Conservation (phyloP, 1,140 invertebrate species). For the Saxidomus purpurata region DNA sequence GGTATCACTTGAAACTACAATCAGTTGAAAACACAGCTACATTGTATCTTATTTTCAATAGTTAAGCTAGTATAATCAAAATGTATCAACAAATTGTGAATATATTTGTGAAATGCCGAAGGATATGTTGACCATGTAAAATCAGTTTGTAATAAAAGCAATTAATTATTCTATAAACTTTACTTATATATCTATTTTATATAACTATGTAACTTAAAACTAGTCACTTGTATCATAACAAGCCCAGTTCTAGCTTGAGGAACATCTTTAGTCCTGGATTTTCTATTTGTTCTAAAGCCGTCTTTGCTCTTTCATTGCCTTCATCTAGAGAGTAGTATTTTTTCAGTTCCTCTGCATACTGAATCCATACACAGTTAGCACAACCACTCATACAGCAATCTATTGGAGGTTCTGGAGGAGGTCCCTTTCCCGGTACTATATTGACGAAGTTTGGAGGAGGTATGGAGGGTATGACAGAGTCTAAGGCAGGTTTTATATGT, state of each 20-base stretch:
- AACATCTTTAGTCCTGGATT: slow-evolving; percentile 86
- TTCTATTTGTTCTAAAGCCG: slow-evolving; percentile 90
- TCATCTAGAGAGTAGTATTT: slow-evolving; percentile 89
- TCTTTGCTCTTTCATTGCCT: slow-evolving; percentile 90
- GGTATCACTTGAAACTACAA: too few relatives aligned
- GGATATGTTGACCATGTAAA: too few relatives aligned
- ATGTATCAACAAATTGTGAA: too few relatives aligned
- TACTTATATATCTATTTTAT: too few relatives aligned
- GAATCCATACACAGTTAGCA: slow-evolving; percentile 97
- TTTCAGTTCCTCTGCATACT: slow-evolving; percentile 94
- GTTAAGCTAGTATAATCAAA: too few relatives aligned
- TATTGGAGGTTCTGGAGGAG: slow-evolving; percentile 82
- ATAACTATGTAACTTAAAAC: too few relatives aligned
- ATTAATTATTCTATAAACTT: too few relatives aligned
- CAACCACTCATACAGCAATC: slow-evolving; percentile 97
- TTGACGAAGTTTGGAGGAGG: slow-evolving; percentile 32
- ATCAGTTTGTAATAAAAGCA: too few relatives aligned
- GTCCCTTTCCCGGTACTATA: slow-evolving; percentile 81
- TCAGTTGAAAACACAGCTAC: too few relatives aligned
- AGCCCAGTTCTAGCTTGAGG: slow-evolving; percentile 85
- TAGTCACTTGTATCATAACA: slow-evolving; percentile 58
- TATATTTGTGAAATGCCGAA: too few relatives aligned
- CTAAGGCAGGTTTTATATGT: slow-evolving; percentile 54
- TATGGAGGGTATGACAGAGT: slow-evolving; percentile 25
- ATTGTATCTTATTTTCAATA: too few relatives aligned